Conservation (phyloP, 1,140 invertebrate species). For the Battus philenor region DNA sequence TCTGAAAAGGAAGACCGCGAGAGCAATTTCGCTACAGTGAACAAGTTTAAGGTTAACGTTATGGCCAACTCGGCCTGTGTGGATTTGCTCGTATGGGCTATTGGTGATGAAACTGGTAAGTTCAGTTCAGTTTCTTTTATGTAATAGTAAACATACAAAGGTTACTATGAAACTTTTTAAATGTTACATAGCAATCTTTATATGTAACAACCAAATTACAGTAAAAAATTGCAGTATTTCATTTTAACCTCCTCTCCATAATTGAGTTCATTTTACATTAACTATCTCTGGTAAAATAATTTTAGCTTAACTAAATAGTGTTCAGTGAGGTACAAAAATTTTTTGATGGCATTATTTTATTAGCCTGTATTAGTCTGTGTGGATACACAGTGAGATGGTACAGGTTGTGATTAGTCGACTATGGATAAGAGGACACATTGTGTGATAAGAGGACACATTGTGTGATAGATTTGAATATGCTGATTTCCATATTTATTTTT, state of each 20-base stretch:
- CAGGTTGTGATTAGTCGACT: too few relatives aligned
- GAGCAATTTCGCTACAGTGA: constrained; percentile 85
- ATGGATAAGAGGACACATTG: too few relatives aligned
- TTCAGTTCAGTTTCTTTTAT: constrained; percentile 17
- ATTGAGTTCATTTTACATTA: background rate
- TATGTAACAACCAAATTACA: background rate
- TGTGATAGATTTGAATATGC: too few relatives aligned
- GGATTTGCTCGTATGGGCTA: constrained; percentile 97
- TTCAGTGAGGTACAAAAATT: too few relatives aligned
- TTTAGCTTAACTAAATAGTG: background rate
- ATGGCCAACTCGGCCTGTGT: constrained; percentile 98
- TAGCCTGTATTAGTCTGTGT: too few relatives aligned
- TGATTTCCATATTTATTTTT: too few relatives aligned
- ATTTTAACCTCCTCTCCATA: background rate
- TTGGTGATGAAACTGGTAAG: constrained; percentile 96
- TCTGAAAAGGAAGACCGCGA: constrained; percentile 89
- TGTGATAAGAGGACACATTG: too few relatives aligned
- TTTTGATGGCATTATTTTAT: too few relatives aligned
- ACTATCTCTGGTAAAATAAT: background rate
- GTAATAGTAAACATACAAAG: background rate
- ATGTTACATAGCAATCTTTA: too few relatives aligned
- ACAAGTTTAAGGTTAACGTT: constrained; percentile 96
- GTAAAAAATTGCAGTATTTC: background rate
- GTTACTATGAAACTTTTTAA: background rate
- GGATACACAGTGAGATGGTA: too few relatives aligned